phyloP scores from a whole-genome alignment of 2,113 vertebrate species.

The Arvicanthis niloticus region DNA sequence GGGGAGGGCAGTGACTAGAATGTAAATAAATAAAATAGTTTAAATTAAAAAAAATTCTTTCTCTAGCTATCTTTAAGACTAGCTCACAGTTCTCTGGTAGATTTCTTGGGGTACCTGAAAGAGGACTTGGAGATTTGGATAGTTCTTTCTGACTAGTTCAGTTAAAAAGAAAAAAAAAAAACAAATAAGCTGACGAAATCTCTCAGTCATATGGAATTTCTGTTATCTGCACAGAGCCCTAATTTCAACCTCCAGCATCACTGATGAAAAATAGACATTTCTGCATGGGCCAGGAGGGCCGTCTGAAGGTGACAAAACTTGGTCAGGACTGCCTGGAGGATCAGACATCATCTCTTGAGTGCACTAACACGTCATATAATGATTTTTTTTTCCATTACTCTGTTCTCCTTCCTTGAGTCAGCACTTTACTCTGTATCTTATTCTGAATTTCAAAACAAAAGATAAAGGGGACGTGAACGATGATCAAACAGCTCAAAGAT shows the following conservation, averaged over 20 bases:
- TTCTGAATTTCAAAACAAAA: conserved; percentile 55
- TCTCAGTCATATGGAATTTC: not conserved
- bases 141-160: not conserved
- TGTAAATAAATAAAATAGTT: too few species aligned
- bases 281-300: not conserved
- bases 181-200: not conserved
- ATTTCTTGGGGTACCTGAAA: not conserved
- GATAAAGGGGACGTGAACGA: not conserved
- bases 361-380: not conserved
- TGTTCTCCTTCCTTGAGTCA: not conserved
- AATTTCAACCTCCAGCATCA: not conserved
- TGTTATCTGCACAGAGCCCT: not conserved
- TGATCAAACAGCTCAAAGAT: conserved; percentile 50
- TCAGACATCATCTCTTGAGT: not conserved
- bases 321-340: not conserved
- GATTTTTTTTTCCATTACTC: not conserved
- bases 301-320: not conserved
- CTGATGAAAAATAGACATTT: not conserved
- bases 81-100: not conserved
- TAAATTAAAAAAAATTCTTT: not conserved
- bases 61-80: not conserved
- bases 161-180: not conserved
- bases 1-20: not conserved
- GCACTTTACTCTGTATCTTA: not conserved
- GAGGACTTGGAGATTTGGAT: not conserved